Conservation (phyloP, 1,140 invertebrate species). For the Drosophila pectinifera region DNA sequence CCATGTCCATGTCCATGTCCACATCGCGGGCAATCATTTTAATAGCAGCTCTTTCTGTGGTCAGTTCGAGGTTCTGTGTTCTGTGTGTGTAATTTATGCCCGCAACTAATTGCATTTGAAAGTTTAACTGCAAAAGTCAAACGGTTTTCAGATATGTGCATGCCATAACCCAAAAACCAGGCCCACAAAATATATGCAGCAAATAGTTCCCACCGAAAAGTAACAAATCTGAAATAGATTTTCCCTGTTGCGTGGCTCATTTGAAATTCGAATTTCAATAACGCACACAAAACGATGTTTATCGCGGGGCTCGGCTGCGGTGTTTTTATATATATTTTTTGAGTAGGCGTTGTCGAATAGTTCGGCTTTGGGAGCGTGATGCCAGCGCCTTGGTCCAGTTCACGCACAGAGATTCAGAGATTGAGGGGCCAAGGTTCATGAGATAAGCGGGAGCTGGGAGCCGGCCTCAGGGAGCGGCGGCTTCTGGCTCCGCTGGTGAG, state of each 20-base stretch:
- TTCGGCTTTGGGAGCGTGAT: constrained; percentile 11
- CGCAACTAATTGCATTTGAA: constrained; percentile 79
- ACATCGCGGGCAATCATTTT: constrained; percentile 70
- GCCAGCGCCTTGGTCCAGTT: constrained; percentile 76
- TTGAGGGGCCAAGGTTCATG: constrained; percentile 75
- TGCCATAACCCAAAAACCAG: constrained; percentile 54
- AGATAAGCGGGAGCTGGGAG: constrained; percentile 49
- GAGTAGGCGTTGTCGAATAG: constrained; percentile 74
- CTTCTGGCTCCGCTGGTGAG: constrained; percentile 33
- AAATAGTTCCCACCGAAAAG: constrained; percentile 39
- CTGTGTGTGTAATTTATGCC: constrained; percentile 68
- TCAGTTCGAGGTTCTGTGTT: constrained; percentile 46
- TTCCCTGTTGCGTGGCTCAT: constrained; percentile 63
- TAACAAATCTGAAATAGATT: constrained; percentile 39
- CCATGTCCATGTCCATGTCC: constrained; percentile 17
- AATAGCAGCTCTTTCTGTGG: constrained; percentile 70
- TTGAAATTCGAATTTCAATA: constrained; percentile 80
- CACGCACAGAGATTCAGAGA: constrained; percentile 58
- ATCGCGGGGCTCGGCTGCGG: constrained; percentile 45
- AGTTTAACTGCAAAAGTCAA: constrained; percentile 83
- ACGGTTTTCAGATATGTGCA: constrained; percentile 75
- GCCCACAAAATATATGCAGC: constrained; percentile 12
- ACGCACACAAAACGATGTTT: constrained; percentile 77
- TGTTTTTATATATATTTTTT: constrained; percentile 35
- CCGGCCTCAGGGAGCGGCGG: constrained; percentile 25